Evolutionary conservation across 2,113 vertebrate species (phyloP).

Genomic region (Asarcornis scutulata): DNA sequence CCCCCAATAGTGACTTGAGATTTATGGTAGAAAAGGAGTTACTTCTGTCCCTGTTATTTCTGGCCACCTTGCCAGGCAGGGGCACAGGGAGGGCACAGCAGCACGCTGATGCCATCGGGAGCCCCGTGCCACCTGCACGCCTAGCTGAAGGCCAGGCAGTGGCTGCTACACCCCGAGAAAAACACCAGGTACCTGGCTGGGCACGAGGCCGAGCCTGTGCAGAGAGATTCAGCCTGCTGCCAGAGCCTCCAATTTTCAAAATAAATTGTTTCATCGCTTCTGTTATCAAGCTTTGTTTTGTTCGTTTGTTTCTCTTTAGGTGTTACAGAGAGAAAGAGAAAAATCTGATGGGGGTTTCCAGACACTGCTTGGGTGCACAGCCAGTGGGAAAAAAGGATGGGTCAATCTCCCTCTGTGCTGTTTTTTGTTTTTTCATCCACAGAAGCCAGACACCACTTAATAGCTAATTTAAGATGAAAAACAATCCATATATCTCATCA

Average conservation of each 20-base stretch:
- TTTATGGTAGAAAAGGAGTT: not conserved
- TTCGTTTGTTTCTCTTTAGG: not conserved
- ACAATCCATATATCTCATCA: not conserved
- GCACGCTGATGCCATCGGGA: fast-evolving
- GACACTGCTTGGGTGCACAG: not conserved
- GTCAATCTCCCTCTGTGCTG: no score
- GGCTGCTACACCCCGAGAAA: no score
- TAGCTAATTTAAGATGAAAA: not conserved
- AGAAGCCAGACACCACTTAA: not conserved
- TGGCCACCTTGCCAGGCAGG: not conserved
- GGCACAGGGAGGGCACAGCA: not conserved
- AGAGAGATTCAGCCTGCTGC: not conserved
- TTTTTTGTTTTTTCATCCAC: not conserved
- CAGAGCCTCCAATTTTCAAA: not conserved
- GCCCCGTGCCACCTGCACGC: fast-evolving
- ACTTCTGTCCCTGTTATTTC: no score
- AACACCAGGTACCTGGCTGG: not conserved
- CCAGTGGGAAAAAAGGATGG: not conserved
- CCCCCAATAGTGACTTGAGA: not conserved
- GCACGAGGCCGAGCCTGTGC: not conserved
- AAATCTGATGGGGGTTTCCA: not conserved
- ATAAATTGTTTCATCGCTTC: not conserved
- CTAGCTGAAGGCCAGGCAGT: not conserved
- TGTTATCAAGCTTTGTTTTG: not conserved
- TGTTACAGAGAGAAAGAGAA: not conserved